A percentile compares a stretch with the other conserved stretches of the same genome.
Evolutionary conservation across 2,888 invertebrate genomes (phyloP).

Genomic region (Orthosia incerta): DNA sequence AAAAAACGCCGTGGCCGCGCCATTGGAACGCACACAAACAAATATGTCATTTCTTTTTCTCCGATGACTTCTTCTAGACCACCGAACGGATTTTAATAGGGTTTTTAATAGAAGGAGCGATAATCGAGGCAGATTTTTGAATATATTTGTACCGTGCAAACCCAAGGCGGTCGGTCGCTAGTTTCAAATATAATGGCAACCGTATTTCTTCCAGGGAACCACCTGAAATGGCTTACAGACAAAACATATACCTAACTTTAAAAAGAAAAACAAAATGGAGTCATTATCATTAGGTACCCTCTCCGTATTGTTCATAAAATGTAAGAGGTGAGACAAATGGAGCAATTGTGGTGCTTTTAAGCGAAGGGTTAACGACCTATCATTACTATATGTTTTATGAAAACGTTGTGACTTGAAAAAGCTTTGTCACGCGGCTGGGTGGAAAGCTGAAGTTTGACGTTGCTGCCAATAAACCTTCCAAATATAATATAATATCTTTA

Average conservation of each 20-base stretch:
- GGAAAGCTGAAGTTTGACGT: neutral
- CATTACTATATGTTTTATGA: constrained; percentile 12
- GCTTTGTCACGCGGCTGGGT: neutral
- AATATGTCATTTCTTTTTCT: too few relatives aligned
- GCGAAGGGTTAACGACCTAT: constrained; percentile 34
- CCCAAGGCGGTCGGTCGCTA: neutral
- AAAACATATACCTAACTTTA: constrained; percentile 25
- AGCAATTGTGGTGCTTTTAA: constrained; percentile 41
- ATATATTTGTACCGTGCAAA: too few relatives aligned
- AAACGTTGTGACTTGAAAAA: constrained; percentile 1
- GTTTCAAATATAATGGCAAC: constrained; percentile 1
- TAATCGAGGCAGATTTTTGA: too few relatives aligned
- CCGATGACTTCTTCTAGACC: too few relatives aligned
- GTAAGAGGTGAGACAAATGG: constrained; percentile 42
- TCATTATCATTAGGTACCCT: constrained; percentile 44
- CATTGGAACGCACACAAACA: too few relatives aligned
- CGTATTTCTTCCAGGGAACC: neutral
- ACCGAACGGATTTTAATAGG: too few relatives aligned
- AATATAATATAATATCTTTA: too few relatives aligned
- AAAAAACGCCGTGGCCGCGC: too few relatives aligned
- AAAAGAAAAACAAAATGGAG: constrained; percentile 46
- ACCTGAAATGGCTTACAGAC: constrained; percentile 27
- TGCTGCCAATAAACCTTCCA: neutral
- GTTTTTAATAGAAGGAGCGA: too few relatives aligned
- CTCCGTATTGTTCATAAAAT: constrained; percentile 43